phyloP scores from a whole-genome alignment of 2,888 invertebrate genomes.

The Notodonta dromedarius region DNA sequence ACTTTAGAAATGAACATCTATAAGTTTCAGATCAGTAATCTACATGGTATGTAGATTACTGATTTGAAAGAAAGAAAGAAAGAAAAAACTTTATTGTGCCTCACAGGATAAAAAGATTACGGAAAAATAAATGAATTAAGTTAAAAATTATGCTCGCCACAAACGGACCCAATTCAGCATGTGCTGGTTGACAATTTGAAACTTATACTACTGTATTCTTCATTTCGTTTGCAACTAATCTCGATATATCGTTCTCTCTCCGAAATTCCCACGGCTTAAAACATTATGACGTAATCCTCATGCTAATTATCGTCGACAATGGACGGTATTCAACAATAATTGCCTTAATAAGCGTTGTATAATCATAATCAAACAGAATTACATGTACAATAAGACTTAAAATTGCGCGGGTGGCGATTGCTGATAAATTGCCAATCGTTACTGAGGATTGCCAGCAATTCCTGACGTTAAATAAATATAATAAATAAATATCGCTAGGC shows the following conservation, averaged over 20 bases:
- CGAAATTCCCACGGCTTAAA: slow-evolving; percentile 46
- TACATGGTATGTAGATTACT: too few relatives aligned
- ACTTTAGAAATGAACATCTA: too few relatives aligned
- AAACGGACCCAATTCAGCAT: too few relatives aligned
- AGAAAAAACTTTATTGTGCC: too few relatives aligned
- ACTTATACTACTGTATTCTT: not conserved
- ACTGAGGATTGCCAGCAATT: slow-evolving; percentile 49
- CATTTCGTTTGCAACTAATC: not conserved
- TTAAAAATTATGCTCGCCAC: too few relatives aligned
- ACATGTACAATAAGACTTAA: slow-evolving; percentile 66
- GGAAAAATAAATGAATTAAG: too few relatives aligned
- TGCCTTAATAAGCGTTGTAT: slow-evolving; percentile 71
- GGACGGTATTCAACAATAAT: slow-evolving; percentile 67
- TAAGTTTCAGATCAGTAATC: too few relatives aligned
- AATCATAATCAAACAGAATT: slow-evolving; percentile 77
- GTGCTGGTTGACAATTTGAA: too few relatives aligned
- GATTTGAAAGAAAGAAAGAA: too few relatives aligned
- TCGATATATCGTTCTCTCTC: slow-evolving; percentile 10
- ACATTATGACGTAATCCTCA: slow-evolving; percentile 51
- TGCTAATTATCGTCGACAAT: slow-evolving; percentile 67
- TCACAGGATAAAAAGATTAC: too few relatives aligned
- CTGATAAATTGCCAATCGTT: slow-evolving; percentile 62
- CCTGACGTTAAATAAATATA: slow-evolving; percentile 14
- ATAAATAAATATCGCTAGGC: too few relatives aligned
- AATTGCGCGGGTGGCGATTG: not conserved